Conservation (phyloP, 2,888 invertebrate genomes). For the Leucophenga montana region DNA sequence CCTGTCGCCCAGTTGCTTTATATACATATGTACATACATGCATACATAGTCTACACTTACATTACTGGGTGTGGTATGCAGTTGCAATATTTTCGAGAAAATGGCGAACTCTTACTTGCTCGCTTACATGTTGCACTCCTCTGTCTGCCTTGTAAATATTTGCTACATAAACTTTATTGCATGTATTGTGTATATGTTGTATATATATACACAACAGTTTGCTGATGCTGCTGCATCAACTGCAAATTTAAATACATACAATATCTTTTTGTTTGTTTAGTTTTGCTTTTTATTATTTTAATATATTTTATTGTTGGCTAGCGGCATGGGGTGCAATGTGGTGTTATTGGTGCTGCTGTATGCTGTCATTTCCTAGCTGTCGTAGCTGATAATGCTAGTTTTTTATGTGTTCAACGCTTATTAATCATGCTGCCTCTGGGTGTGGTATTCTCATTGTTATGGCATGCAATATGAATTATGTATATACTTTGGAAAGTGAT, state of each 20-base stretch:
- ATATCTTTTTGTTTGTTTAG: slow-evolving; percentile 9
- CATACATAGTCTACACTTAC: not conserved
- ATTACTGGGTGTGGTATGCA: slow-evolving; percentile 32
- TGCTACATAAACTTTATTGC: slow-evolving; percentile 14
- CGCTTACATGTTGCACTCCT: not conserved
- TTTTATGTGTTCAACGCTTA: not conserved
- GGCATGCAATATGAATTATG: no score
- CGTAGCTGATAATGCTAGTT: not conserved
- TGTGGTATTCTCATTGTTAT: slow-evolving; percentile 1
- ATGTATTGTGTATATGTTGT: not conserved
- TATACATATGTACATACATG: no score
- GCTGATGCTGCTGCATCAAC: no score
- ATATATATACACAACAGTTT: not conserved
- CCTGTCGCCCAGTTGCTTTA: not conserved
- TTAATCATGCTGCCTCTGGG: slow-evolving; percentile 2
- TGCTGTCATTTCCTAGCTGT: not conserved
- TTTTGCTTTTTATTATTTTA: slow-evolving; percentile 33
- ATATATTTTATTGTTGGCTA: slow-evolving; percentile 2
- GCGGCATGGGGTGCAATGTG: not conserved
- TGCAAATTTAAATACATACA: no score
- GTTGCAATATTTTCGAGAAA: slow-evolving; percentile 16
- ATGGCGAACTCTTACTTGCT: not conserved
- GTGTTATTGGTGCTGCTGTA: not conserved
- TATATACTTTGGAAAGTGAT: no score
- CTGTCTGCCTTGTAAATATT: slow-evolving; percentile 10